Evolutionary conservation across 2,113 vertebrate species (phyloP), one percentile per base, ranked within the genome.

Genomic region (Proteles cristata): DNA sequence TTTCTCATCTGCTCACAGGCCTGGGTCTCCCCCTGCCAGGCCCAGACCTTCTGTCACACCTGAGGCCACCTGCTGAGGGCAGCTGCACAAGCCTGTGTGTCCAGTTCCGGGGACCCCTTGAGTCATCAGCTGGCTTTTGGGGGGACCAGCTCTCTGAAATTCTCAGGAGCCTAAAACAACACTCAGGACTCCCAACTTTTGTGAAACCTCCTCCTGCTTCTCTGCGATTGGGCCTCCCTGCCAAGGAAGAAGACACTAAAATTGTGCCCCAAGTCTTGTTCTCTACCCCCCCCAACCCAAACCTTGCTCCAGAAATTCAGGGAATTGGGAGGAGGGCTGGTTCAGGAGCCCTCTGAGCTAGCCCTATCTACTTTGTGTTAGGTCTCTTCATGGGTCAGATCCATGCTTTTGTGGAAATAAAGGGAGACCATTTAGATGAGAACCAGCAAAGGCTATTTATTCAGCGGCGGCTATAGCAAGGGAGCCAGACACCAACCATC

Each of bases 251-350:
- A 79, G 23, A 43, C 43, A 31, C 33, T 43, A 3, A 77, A 73
- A 45, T 45, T 5, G 7, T 16, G 12, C 35, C 65, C 69, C 35
- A 45, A 73, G 21, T 11, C 31, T n/a, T 50, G 31, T 28, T 76
- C 65, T 11, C 14, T 12, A 26, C 11, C 16, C 5, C 16, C 8
- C 6, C 0, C 11, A 31, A 25, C 28, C 8, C 1, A 0, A 15
- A 35, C 33, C n/a, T 35, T 7, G 14, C 35, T 63, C 73, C 68
- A 10, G 53, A 11, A 43, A 26, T 31, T 58, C 1, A 5, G 25
- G 45, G 35, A 93, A 43, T 0, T 45, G 14, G 31, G 25, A 90
- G 43, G 26, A 80, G 33, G 16, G 3, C 53, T 25, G 63, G 55
- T 39, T n/a, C 65, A 77, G 39, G 33, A 21, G 12, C 23, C 25